These are phyloP conservation scores for Bombus huntii DNA, from an alignment of 1,140 invertebrate species.

Conservation along the genomic window DNA sequence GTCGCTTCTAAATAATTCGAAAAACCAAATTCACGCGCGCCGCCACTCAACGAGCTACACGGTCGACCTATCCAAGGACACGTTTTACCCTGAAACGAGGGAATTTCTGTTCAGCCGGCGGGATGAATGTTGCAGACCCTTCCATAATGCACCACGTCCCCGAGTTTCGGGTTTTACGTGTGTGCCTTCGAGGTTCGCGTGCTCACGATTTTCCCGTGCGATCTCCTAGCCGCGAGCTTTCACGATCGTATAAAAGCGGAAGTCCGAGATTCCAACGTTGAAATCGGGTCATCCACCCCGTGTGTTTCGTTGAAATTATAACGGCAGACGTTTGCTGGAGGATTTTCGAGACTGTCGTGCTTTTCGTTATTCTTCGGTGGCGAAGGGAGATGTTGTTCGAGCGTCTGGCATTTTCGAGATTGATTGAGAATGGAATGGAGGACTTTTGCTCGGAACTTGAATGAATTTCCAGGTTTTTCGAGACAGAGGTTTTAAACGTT, in stretches of 20 bases:
- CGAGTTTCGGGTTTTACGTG: background rate
- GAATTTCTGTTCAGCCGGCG: constrained; percentile 20
- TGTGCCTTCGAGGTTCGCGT: too few species aligned
- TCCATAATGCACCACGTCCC: constrained; percentile 17
- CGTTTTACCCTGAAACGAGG: background rate
- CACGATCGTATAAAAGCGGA: background rate
- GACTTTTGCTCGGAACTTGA: background rate
- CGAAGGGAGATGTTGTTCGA: background rate
- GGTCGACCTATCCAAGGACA: background rate
- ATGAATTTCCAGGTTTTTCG: background rate
- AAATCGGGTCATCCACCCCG: background rate
- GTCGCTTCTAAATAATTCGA: constrained; percentile 20
- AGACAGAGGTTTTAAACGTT: background rate
- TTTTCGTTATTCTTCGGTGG: background rate
- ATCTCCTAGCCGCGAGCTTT: background rate
- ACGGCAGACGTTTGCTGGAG: background rate
- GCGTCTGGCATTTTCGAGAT: background rate
- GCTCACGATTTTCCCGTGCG: background rate
- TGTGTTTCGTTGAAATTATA: background rate
- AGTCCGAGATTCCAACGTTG: background rate
- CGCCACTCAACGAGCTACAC: too few species aligned
- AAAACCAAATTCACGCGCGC: background rate
- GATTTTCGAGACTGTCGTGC: too few species aligned
- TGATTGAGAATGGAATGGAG: background rate
- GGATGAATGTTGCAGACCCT: constrained; percentile 26